These are phyloP conservation scores for Noturus placidus DNA, from an alignment of 2,113 vertebrate species.

Conservation along the genomic window DNA sequence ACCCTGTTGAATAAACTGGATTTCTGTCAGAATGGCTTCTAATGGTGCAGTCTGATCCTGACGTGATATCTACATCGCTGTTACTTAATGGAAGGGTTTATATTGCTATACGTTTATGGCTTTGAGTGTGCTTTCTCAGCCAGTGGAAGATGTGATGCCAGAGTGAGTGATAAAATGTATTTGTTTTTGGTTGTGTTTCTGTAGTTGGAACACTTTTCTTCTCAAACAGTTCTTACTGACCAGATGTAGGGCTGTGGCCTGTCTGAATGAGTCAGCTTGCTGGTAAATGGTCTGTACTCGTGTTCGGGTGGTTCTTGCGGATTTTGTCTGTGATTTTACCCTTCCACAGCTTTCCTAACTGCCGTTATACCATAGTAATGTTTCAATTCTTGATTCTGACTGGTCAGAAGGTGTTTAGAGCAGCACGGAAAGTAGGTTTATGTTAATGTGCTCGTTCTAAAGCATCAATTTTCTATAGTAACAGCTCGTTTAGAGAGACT, in stretches of 20 bases:
- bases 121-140: background rate
- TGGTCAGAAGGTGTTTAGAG: background rate
- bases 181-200: background rate
- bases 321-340: background rate
- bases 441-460: background rate
- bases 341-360: background rate
- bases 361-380: background rate
- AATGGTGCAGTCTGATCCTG: no score
- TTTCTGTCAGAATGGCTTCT: background rate
- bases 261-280: slow-evolving; percentile 27
- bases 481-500: background rate
- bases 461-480: background rate
- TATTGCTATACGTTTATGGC: background rate
- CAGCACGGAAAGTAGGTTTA: background rate
- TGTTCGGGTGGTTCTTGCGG: slow-evolving; percentile 2
- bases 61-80: background rate
- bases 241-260: slow-evolving; percentile 1
- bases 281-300: slow-evolving; percentile 22
- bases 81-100: background rate
- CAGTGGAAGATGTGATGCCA: background rate
- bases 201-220: background rate
- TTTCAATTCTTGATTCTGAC: background rate
- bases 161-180: background rate
- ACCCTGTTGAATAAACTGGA: background rate
- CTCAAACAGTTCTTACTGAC: background rate